Base-by-base conservation (phyloP, 2,888 invertebrate species). In the Dryomyza anilis region DNA sequence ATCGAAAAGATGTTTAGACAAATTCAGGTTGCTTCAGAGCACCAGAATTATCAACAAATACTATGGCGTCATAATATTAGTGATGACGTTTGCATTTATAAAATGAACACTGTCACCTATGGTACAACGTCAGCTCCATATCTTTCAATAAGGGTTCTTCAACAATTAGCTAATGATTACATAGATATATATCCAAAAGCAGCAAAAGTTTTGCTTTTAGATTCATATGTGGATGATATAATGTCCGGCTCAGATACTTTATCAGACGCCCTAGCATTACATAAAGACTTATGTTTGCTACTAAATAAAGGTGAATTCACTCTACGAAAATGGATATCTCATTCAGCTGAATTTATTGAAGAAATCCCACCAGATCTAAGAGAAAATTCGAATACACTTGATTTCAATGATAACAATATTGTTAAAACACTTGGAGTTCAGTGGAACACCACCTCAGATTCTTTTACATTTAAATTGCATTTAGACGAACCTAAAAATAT, bases 1-100 rank as follows among this genome's bases (percentile, higher is more conserved):
- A 68, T 70, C 25, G 67, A 67, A 2, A 68, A 70, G 39, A 70
- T 70, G 69, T 67, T 67, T 36, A 39, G 65, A 2, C 67, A 67
- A 39, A 59, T 69, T n/a, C 58, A 48, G 21, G 66, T 67, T n/a
- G 36, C 16, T 30, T 12, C 27, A 2, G 33, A 56, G 2, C 65
- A 65, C 29, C 52, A 46, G 36, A n/a, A 50, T 36, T 69, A 30
- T 63, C 70, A 69, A n/a, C 67, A 64, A 19, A 67, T 70, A 48
- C 53, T 69, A 6, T 69, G 69, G 66, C 53, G 65, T 10, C 19
- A 6, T 16, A 55, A 8, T 2, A n/a, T 33, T 4, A 21, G 4
- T 19, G 63, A 66, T 25, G 57, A 59, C 10, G 63, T 67, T 46
- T 66, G 55, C 4, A 63, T 66, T 23, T 69, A 65, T 33, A 46